These are phyloP conservation scores for Pelosia muscerda DNA, from an alignment of 2,888 invertebrate species.

Conservation along the genomic window DNA sequence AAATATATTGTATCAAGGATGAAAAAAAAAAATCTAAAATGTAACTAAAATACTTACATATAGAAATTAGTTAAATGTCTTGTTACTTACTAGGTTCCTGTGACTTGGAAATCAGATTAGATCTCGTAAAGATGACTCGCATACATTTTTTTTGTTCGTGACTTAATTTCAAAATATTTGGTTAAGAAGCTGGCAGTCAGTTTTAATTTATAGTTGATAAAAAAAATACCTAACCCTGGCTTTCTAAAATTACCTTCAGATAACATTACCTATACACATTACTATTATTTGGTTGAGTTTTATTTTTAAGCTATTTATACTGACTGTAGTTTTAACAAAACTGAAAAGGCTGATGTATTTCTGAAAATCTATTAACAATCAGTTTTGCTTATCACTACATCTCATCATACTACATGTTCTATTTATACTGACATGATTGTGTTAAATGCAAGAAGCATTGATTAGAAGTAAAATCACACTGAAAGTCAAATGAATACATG, in stretches of 20 bases:
- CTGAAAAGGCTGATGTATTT: background rate
- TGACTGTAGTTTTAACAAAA: background rate
- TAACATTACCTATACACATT: background rate
- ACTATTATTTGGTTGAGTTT: background rate
- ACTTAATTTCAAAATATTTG: background rate
- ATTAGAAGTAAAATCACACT: background rate
- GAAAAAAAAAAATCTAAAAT: background rate
- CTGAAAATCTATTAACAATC: background rate
- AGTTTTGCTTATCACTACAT: background rate
- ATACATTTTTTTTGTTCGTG: background rate
- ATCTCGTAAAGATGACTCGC: too few species aligned
- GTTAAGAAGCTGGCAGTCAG: background rate
- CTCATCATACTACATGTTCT: background rate
- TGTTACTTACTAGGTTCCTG: too few species aligned
- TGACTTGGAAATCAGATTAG: background rate
- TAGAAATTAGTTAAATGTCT: background rate
- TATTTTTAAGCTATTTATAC: background rate
- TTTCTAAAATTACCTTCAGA: conserved; percentile 4
- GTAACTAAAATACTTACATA: too few species aligned
- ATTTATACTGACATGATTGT: background rate
- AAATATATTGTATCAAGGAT: too few species aligned
- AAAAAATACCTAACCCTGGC: background rate
- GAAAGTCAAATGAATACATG: conserved; percentile 26
- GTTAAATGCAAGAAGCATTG: background rate
- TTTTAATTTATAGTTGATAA: conserved; percentile 1